Conservation (phyloP, 1,140 invertebrate species). For the Amyelois transitella region DNA sequence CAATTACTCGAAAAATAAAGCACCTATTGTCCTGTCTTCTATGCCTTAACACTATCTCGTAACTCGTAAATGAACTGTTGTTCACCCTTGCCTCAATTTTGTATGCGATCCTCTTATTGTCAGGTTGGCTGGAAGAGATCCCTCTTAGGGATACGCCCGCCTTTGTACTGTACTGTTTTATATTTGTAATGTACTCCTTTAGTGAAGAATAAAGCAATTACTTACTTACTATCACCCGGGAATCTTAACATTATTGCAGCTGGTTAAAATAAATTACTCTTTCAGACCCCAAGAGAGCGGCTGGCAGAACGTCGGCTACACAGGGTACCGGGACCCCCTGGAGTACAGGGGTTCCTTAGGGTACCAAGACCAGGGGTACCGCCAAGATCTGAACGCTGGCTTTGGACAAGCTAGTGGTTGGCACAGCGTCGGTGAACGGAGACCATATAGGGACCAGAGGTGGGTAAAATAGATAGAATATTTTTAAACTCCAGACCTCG, state of each 20-base stretch:
- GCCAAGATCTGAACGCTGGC: slow-evolving; percentile 17
- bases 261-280: background rate
- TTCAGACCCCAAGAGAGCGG: slow-evolving; percentile 37
- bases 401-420: slow-evolving; percentile 40
- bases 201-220: no score
- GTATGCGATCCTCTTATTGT: no score
- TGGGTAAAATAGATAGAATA: background rate
- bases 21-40: no score
- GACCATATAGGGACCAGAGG: slow-evolving; percentile 44
- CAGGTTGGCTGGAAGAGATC: no score
- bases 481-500: no score
- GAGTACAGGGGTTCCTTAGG: slow-evolving; percentile 26
- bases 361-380: slow-evolving; percentile 26
- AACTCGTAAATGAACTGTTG: no score
- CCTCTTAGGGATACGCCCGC: no score
- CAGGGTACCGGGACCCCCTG: slow-evolving; percentile 18
- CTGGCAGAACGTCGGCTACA: slow-evolving; percentile 39
- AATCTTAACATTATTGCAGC: background rate
- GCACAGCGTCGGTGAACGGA: slow-evolving; percentile 36
- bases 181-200: no score
- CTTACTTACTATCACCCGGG: background rate
- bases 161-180: no score
- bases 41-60: no score
- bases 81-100: no score
- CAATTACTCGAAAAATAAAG: no score